Conservation (phyloP, 2,888 invertebrate genomes). For the Mythimna lalbum region DNA sequence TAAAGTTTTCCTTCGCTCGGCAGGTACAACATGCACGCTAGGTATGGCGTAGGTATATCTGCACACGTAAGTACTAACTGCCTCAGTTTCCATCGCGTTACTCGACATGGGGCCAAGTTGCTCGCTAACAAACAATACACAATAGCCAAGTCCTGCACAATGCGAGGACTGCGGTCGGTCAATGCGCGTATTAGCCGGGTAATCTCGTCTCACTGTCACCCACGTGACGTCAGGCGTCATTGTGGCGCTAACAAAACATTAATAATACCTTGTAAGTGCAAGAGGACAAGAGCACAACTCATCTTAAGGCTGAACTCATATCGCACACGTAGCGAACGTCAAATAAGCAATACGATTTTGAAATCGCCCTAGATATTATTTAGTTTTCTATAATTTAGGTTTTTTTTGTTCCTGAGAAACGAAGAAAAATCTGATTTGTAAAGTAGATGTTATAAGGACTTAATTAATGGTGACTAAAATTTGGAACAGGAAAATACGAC, state of each 20-base stretch:
- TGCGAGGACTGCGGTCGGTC: slow-evolving; percentile 36
- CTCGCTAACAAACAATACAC: slow-evolving; percentile 45
- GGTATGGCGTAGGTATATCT: background rate
- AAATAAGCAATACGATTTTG: background rate
- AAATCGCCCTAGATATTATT: background rate
- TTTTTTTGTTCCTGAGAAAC: too few species aligned
- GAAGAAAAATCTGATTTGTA: too few species aligned
- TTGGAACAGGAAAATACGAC: too few species aligned
- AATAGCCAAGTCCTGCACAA: slow-evolving; percentile 29
- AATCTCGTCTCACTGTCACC: slow-evolving; percentile 50
- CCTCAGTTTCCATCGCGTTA: background rate
- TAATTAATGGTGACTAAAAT: too few species aligned
- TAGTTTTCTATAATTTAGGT: background rate
- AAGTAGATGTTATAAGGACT: too few species aligned
- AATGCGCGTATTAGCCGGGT: slow-evolving; percentile 45
- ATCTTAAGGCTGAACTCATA: slow-evolving; percentile 2
- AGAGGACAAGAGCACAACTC: slow-evolving; percentile 6
- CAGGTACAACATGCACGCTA: background rate
- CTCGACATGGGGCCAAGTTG: slow-evolving; percentile 3
- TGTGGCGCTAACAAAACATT: slow-evolving; percentile 43
- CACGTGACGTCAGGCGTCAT: slow-evolving; percentile 30
- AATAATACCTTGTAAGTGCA: slow-evolving; percentile 21
- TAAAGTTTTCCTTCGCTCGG: background rate
- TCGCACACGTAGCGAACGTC: background rate
- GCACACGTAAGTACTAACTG: slow-evolving; percentile 8